Base-by-base conservation (phyloP, 2,797 vertebrate species). In the Siniperca obscura region DNA sequence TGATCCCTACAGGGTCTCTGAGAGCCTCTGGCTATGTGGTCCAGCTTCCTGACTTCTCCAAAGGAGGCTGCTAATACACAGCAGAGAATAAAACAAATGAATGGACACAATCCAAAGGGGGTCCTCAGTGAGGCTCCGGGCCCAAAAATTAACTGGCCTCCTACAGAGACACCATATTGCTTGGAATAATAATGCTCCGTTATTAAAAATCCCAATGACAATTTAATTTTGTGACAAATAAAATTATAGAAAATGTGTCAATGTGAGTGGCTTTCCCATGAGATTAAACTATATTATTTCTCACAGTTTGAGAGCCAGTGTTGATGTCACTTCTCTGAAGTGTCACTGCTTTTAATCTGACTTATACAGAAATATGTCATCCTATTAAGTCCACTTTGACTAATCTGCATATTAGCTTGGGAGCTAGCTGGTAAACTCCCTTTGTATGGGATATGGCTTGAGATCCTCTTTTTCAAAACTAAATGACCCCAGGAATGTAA, bases 31-130 rank as follows among this genome's bases (percentile, higher is more conserved):
- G 96, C 95, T 94, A 96, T 95, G 95, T 94, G 95, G 95, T 95
- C 92, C 94, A 92, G 85, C 84, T 89, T 90, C 72, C 75, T 89
- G 88, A 88, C 88, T 94, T 96, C 94, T 95, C 95, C 96, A 95
- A 94, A 95, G 92, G 95, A 96, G 91, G 85, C 87, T 93, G 93
- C 94, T 97, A 95, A 97, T 94, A 95, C 95, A 94, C 95, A 90
- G 92, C 94, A 91, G 95, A 96, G 94, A 96, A 94, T 92, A 95
- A 97, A 97, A 97, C 96, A 97, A 98, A 98, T 96, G 96, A 96
- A 96, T 93, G 95, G 92, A 92, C 85, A 82, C 76, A 81, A 94
- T 92, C 93, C 90, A 90, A 92, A 91, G 90, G 88, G 88, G 90
- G 91, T 91, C 91, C 84, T 84, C 85, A 74, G 79, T 84, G 86